Evolutionary conservation across 2,797 vertebrate species (phyloP).

Genomic region (Sylvia borin): DNA sequence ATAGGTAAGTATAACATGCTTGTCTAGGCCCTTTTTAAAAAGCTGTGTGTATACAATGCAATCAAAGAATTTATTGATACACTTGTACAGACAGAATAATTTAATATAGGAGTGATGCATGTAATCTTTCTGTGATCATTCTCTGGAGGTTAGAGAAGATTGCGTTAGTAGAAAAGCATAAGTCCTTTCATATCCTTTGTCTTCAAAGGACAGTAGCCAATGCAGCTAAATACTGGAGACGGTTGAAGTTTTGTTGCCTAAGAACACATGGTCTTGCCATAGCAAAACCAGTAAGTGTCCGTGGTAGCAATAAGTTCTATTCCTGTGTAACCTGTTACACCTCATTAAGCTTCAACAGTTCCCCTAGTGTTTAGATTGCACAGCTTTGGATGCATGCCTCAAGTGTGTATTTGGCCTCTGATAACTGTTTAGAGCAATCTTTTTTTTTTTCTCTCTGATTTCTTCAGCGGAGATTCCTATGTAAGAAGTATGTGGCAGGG

Average conservation of each 20-base stretch:
- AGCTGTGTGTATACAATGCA: background rate
- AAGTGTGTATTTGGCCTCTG: background rate
- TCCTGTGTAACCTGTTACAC: background rate
- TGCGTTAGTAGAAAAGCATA: background rate
- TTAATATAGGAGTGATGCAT: background rate
- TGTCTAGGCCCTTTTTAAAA: background rate
- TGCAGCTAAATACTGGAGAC: background rate
- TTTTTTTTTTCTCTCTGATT: background rate
- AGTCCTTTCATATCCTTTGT: background rate
- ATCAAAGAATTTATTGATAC: background rate
- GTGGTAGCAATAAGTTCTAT: background rate
- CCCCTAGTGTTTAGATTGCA: background rate
- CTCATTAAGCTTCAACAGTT: background rate
- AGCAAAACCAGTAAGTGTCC: background rate
- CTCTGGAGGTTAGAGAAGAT: background rate
- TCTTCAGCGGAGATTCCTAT: background rate
- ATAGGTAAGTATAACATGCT: background rate
- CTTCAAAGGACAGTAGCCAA: background rate
- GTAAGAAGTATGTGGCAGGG: background rate
- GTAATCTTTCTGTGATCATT: background rate
- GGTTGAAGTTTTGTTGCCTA: background rate
- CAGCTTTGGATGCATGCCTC: background rate
- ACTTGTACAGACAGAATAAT: background rate
- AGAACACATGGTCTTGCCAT: background rate
- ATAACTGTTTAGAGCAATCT: background rate